Base-by-base conservation (phyloP, 2,797 vertebrate genomes). In the Columba guinea region DNA sequence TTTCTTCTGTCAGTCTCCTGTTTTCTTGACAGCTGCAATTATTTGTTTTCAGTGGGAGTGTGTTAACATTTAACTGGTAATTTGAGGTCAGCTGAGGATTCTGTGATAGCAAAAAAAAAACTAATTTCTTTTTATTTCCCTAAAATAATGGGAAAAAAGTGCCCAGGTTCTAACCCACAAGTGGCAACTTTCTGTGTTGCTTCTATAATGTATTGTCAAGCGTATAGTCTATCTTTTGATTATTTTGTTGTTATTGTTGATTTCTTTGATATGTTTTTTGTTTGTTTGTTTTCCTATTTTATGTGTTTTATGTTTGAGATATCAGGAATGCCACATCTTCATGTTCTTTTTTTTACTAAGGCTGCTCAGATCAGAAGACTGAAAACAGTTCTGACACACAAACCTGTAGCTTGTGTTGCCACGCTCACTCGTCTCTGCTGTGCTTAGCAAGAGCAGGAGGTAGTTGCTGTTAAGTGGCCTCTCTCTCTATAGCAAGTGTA, bases 381-480 rank as follows among this genome's bases (percentile, higher is more conserved):
- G 39, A 87, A 92, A 53, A 1, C 22, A 62, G 10, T 27, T 56
- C 20, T 1, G 1, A 28, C 19, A 51, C 14, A 48, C 7, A n/a
- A 44, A 85, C 10, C 7, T 49, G 3, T 32, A 63, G 22, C 18
- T 73, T 59, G 6, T 24, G 16, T 34, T 69, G 24, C 37, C 21
- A 24, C 16, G 13, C 9, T 52, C 19, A 19, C 28, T 44, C 12
- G 18, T 26, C 35, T 51, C n/a, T 23, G 11, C 16, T 69, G 27
- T 59, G 11, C 28, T 70, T 35, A 49, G 30, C 11, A 51, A 60
- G 82, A 20, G 12, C 35, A 34, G 56, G 26, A 75, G 6, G 7
- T 6, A 27, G 18, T 0, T 65, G 23, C 2, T 67, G 27, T 37
- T n/a, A 46, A 52, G 18, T 2, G 11, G 2, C 13, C 10, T 17